Evolutionary conservation across 1,140 invertebrate genomes (phyloP), one percentile per base, ranked within the genome.

Genomic region (Rhyacophila brunnea): DNA sequence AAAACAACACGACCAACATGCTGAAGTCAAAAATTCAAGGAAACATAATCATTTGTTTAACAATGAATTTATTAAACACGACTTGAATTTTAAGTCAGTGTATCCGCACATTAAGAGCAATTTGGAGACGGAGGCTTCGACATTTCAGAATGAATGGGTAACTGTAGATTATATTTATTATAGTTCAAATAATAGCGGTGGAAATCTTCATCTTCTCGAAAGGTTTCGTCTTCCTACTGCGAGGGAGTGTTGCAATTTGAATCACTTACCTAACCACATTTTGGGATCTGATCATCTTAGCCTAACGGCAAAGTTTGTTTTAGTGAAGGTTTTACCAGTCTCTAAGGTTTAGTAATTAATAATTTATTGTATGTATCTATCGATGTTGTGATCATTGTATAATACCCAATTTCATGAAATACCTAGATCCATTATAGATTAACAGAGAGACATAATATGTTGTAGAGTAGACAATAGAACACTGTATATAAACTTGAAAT

Each of bases 101-200:
- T 87, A 86, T 64, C 62, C 71, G 3, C 79, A 81, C 61, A 58
- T 53, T 4, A 79, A 81, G 36, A 20, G 58, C 3, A 62, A 72
- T 10, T 72, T 74, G 1, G 60, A 71, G 20, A 58, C 53, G 5
- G 84, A 86, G 64, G 89, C 82, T 0, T 88, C 89, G 1, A 91
- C 90, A 0, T 82, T 81, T 73, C 90, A 92, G 66, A 74, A 87
- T 38, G 59, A 74, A n/a, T 92, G 90, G 90, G 74, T 88, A 6
- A 88, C 85, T 0, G 90, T 92, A 0, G 90, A 92, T 75, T 92
- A 92, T 67, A 89, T 93, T 58, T 89, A 91, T 68, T 88, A 86
- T 63, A 86, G 81, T 44, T 42, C 62, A 1, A 50, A 50, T 6
- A 43, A 42, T 17, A 17, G 36, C 10, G 40, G 20, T 36, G 14